phyloP scores from a whole-genome alignment of 2,113 vertebrate genomes.

The Albula goreensis region DNA sequence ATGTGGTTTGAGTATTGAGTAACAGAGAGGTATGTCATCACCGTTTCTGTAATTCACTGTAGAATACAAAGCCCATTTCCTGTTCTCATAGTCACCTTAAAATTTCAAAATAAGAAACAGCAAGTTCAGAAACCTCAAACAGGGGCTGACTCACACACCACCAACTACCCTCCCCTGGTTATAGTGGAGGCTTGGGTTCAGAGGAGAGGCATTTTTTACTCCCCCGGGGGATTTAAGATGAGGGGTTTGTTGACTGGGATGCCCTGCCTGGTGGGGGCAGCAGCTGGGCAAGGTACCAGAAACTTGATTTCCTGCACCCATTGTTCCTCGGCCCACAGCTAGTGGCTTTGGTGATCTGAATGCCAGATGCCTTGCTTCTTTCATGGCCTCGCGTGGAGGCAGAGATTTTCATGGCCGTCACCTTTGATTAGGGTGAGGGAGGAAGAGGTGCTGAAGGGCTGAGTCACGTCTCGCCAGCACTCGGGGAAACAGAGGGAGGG shows the following conservation, averaged over 20 bases:
- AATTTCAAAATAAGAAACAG: neutral
- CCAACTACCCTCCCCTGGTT: neutral
- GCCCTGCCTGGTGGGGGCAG: neutral
- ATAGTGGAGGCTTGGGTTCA: neutral
- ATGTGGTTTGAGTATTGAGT: too few species aligned
- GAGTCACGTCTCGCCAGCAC: neutral
- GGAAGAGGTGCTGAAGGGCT: constrained; percentile 1
- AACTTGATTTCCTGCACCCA: constrained; percentile 4
- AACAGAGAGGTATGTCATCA: too few species aligned
- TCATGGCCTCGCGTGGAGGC: constrained; percentile 27
- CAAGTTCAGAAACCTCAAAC: neutral
- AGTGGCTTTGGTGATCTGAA: constrained; percentile 36
- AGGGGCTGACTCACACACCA: neutral
- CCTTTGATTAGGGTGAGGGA: constrained; percentile 35
- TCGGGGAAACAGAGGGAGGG: neutral
- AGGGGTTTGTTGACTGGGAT: neutral
- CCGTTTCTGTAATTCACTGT: too few species aligned
- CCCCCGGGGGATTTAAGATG: neutral
- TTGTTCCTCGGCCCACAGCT: constrained; percentile 5
- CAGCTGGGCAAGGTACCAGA: constrained; percentile 7
- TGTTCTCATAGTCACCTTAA: too few species aligned
- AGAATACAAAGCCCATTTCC: too few species aligned
- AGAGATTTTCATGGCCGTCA: constrained; percentile 48
- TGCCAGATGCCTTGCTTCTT: constrained; percentile 39
- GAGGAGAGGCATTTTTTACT: neutral